Evolutionary conservation across 2,888 invertebrate species (phyloP).

Genomic region (Coleophora flavipennella): DNA sequence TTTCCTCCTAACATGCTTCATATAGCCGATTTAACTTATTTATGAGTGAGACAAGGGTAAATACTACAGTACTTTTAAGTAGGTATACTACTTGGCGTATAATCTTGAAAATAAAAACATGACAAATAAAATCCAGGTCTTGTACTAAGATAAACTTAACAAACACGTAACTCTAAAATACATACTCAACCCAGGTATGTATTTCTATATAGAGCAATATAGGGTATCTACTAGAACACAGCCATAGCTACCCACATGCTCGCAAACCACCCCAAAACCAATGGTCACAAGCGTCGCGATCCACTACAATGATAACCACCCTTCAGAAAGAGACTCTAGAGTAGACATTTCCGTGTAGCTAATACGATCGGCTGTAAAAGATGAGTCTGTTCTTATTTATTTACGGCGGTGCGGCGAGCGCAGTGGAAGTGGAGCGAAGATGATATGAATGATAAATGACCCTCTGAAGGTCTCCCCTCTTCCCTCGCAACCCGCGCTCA

Average conservation of each 20-base stretch:
- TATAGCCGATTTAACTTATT: no score
- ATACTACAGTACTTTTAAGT: no score
- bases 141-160: no score
- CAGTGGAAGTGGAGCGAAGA: conserved; percentile 74
- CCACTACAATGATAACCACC: conserved; percentile 17
- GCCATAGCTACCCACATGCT: conserved; percentile 57
- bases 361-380: conserved; percentile 59
- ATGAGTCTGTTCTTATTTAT: conserved; percentile 73
- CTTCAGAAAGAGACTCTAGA: conserved; percentile 18
- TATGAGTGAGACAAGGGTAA: no score
- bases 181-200: no score
- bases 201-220: conserved; percentile 20
- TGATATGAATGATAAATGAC: conserved; percentile 74
- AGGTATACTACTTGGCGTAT: no score
- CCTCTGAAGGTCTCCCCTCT: conserved; percentile 46
- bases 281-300: conserved; percentile 24
- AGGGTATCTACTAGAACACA: conserved; percentile 50
- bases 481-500: conserved; percentile 37
- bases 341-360: conserved; percentile 26
- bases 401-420: conserved; percentile 72
- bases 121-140: no score
- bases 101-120: no score
- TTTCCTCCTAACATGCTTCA: no score
- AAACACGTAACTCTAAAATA: no score
- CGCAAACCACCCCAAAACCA: conserved; percentile 35